phyloP scores from a whole-genome alignment of 2,797 vertebrate genomes.

The Syndactyla subalaris region DNA sequence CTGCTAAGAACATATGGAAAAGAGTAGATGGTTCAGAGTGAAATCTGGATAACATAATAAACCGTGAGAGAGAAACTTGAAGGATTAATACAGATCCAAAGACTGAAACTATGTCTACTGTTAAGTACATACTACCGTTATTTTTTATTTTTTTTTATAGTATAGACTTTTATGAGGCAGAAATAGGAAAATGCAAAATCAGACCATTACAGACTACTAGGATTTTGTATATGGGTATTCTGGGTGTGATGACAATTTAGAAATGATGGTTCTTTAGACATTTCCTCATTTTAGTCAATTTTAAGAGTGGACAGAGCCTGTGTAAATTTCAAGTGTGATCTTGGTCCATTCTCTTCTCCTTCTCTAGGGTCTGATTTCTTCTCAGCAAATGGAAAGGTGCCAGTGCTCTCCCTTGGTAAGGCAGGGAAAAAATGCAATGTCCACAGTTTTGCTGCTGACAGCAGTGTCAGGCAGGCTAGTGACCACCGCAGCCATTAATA shows the following conservation, averaged over 20 bases:
- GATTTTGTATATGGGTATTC: constrained; percentile 28
- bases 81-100: constrained; percentile 65
- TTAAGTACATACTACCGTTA: constrained; percentile 9
- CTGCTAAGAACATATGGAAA: constrained; percentile 74
- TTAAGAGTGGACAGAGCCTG: neutral
- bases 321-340: neutral
- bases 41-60: constrained; percentile 71
- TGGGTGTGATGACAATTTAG: neutral
- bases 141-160: neutral
- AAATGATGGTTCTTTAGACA: neutral
- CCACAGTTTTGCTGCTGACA: neutral
- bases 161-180: constrained; percentile 36
- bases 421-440: neutral
- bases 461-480: neutral
- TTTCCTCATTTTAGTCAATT: neutral
- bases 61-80: constrained; percentile 60
- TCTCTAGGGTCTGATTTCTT: neutral
- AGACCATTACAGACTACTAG: neutral
- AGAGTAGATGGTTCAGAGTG: constrained; percentile 67
- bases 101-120: constrained; percentile 49
- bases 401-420: fast-evolving
- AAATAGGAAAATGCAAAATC: constrained; percentile 50
- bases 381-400: neutral
- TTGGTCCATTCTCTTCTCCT: neutral
- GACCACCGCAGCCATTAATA: neutral